Percentiles rank a stretch among this genome's conserved stretches.
phyloP scores from a whole-genome alignment of 2,797 vertebrate species.

The Epinephelus awoara region DNA sequence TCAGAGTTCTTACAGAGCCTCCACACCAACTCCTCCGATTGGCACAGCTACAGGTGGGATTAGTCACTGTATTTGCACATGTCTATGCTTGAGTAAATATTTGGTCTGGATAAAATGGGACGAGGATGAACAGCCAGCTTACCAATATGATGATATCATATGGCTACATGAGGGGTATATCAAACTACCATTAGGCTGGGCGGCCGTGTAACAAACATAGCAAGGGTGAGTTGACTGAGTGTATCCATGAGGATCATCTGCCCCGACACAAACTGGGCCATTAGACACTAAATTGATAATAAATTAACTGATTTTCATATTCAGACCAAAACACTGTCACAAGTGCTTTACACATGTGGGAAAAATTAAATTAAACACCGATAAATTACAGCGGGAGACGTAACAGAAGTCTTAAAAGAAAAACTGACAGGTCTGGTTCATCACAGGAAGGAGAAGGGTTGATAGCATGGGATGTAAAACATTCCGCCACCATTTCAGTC shows the following conservation, averaged over 20 bases:
- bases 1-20: slow-evolving; percentile 1
- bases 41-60: slow-evolving; percentile 26
- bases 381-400: background rate
- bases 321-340: background rate
- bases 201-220: slow-evolving; percentile 7
- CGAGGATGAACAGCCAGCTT: slow-evolving; percentile 23
- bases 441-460: slow-evolving; percentile 8
- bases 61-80: slow-evolving; percentile 40
- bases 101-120: slow-evolving; percentile 39
- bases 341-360: background rate
- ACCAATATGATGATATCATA: slow-evolving; percentile 28
- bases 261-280: background rate
- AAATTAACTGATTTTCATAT: slow-evolving; percentile 15
- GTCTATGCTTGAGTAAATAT: slow-evolving; percentile 58
- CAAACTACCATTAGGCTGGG: slow-evolving; percentile 2
- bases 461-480: background rate
- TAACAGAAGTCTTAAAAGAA: background rate
- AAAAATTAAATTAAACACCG: slow-evolving; percentile 16
- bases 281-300: background rate
- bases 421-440: slow-evolving; percentile 18
- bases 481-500: background rate
- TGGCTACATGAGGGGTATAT: slow-evolving; percentile 14
- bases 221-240: background rate
- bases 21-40: slow-evolving; percentile 1
- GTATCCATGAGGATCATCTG: background rate